Evolutionary conservation across 2,888 invertebrate genomes (phyloP).

Genomic region (Ceratothoa steindachneri): DNA sequence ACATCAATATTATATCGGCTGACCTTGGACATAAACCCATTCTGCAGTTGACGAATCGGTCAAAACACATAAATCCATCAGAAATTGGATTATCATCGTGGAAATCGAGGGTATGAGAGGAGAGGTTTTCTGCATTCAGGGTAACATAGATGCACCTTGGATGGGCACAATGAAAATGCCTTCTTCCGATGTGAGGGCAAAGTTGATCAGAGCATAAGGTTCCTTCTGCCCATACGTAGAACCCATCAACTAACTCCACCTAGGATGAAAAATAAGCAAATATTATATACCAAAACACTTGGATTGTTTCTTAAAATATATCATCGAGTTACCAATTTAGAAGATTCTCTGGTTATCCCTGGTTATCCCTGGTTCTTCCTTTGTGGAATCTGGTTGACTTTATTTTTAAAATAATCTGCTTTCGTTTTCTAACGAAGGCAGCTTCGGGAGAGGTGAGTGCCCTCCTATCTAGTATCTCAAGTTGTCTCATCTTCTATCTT

Average conservation of each 20-base stretch:
- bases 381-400: too few species aligned
- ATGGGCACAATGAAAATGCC: slow-evolving; percentile 82
- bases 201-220: slow-evolving; percentile 69
- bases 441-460: too few species aligned
- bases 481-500: too few species aligned
- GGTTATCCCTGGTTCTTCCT: too few species aligned
- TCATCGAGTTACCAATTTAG: too few species aligned
- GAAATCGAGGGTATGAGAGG: slow-evolving; percentile 78
- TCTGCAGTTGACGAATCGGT: slow-evolving; percentile 67
- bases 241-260: slow-evolving; percentile 52
- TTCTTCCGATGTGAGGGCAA: slow-evolving; percentile 65
- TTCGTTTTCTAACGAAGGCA: too few species aligned
- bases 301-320: too few species aligned
- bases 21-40: slow-evolving; percentile 61
- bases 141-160: slow-evolving; percentile 76
- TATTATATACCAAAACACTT: too few species aligned
- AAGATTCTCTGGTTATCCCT: too few species aligned
- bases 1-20: too few species aligned
- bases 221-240: slow-evolving; percentile 52
- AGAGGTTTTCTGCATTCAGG: slow-evolving; percentile 70
- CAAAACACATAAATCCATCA: slow-evolving; percentile 81
- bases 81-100: slow-evolving; percentile 76
- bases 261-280: slow-evolving; percentile 36
- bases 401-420: too few species aligned
- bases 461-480: too few species aligned